Evolutionary conservation across 1,140 invertebrate species (phyloP), one percentile per base, ranked within the genome.

Genomic region (Cyphomyrmex costatus): DNA sequence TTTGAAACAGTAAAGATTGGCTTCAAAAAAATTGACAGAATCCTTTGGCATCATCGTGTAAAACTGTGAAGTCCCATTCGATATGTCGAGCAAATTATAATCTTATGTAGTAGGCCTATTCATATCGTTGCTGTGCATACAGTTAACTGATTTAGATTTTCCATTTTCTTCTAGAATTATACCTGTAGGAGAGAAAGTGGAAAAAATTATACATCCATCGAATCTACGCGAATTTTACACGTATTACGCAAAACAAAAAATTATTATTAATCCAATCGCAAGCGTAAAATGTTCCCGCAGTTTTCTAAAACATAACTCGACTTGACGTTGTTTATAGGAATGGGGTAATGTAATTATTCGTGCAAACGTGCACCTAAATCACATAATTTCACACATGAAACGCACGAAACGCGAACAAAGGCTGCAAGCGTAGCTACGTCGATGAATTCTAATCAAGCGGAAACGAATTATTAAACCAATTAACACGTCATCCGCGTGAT

Each of bases 381-480:
- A 30, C 27, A 19, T 46, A 83, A 83, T 83, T 83, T 83, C 79
- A 83, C 33, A 80, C 65, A 53, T 63, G 46, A 73, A 83, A 73
- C 53, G 36, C 66, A 36, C 27, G 66, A 46, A 70, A 71, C 53
- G 66, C 79, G 36, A 12, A 36, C 53, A 60, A 73, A 74, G 68
- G 51, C 21, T 36, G 36, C 24, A 24, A 73, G 14, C n/a, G 24
- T 30, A n/a, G 27, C 33, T 82, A 16, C 16, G 36, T 46, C 65
- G 51, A 24, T 36, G 53, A 83, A 83, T 73, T 83, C 53, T 73
- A 83, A 83, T 83, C 79, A 73, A 36, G 24, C 24, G 53, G n/a
- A 58, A 83, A 83, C 79, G 53, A 83, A 74, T 73, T 68, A 49
- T 83, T 83, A 74, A 73, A 74, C 27, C 68, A 83, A 83, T 83